phyloP scores from a whole-genome alignment of 1,140 invertebrate species.

The Choristoneura fumiferana region DNA sequence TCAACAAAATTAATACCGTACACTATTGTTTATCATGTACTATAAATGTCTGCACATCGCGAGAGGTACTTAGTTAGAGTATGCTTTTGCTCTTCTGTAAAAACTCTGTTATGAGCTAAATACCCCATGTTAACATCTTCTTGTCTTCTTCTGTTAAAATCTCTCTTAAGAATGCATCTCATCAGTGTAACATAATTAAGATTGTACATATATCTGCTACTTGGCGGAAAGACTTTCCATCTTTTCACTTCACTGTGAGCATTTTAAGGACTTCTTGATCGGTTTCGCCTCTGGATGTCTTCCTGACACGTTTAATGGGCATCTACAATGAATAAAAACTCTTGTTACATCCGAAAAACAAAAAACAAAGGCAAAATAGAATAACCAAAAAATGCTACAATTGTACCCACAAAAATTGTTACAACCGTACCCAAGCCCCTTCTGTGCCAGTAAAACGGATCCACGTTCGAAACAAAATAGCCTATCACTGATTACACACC shows the following conservation, averaged over 20 bases:
- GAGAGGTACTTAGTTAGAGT: too few relatives aligned
- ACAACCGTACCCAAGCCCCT: constrained; percentile 1
- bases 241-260: constrained; percentile 36
- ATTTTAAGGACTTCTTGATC: constrained; percentile 24
- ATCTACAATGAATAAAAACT: constrained; percentile 29
- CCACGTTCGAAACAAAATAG: too few relatives aligned
- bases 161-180: too few relatives aligned
- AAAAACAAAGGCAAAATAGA: too few relatives aligned
- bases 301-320: constrained; percentile 32
- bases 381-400: constrained; percentile 30
- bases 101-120: too few relatives aligned
- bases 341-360: neutral
- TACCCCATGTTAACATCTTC: too few relatives aligned
- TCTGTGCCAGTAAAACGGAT: neutral
- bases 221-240: constrained; percentile 27
- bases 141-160: too few relatives aligned
- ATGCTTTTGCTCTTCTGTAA: too few relatives aligned
- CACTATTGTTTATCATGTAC: neutral
- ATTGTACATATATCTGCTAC: constrained; percentile 31
- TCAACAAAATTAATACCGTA: neutral
- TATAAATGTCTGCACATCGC: too few relatives aligned
- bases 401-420: constrained; percentile 33
- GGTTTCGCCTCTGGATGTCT: too few relatives aligned
- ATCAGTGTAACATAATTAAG: too few relatives aligned
- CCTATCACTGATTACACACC: neutral